A percentile compares a stretch with the other conserved stretches of the same genome.
These are phyloP conservation scores for Petrolisthes manimaculis DNA, from an alignment of 2,888 invertebrate species.

Conservation along the genomic window DNA sequence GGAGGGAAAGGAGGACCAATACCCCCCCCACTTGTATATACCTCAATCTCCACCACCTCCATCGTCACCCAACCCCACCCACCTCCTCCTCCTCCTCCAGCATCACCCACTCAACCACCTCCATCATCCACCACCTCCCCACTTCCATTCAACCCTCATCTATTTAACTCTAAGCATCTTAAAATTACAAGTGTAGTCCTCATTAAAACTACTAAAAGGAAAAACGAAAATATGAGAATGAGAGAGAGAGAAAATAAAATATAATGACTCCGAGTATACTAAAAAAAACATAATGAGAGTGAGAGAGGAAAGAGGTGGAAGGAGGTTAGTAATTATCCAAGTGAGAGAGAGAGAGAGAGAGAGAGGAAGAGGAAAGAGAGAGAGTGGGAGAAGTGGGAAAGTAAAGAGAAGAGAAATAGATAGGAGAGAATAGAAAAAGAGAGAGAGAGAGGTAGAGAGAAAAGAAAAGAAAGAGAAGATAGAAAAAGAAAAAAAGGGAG, in stretches of 20 bases:
- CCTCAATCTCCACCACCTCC: too few species aligned
- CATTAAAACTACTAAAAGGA: too few species aligned
- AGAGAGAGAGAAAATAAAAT: constrained; percentile 19
- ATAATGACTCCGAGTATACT: not conserved
- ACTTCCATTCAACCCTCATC: not conserved
- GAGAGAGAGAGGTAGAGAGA: not conserved
- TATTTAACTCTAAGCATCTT: too few species aligned
- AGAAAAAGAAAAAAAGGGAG: not conserved
- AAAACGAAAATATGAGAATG: not conserved
- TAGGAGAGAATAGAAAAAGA: not conserved
- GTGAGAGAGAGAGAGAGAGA: not conserved
- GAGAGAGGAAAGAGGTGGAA: not conserved
- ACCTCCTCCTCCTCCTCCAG: not conserved
- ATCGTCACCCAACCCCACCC: too few species aligned
- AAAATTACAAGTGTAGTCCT: too few species aligned
- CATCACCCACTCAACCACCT: not conserved
- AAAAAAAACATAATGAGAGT: not conserved
- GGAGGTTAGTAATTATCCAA: not conserved
- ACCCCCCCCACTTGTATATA: too few species aligned
- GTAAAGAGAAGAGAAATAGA: not conserved
- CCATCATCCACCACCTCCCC: not conserved
- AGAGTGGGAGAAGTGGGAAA: not conserved
- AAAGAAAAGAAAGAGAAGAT: not conserved
- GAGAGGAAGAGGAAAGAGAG: not conserved
- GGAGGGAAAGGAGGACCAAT: not conserved